A percentile compares a stretch with the other conserved stretches of the same genome.
Conservation (phyloP, 64 coral and sea anemone species). For the Pocillopora verrucosa region DNA sequence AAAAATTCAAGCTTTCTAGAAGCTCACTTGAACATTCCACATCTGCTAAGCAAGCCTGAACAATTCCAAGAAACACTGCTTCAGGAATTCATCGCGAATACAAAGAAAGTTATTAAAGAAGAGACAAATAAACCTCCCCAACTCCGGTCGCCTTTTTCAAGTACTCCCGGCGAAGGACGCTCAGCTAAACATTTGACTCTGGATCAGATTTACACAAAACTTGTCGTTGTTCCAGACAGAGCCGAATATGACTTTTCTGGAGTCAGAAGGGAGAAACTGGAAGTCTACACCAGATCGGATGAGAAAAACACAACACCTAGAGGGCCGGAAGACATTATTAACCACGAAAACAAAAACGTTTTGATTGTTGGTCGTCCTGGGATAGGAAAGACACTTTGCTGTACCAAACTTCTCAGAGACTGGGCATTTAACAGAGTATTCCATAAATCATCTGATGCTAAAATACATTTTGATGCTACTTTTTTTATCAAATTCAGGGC, state of each 20-base stretch:
- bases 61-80: too few relatives aligned
- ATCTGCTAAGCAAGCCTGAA: too few relatives aligned
- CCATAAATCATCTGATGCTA: neutral
- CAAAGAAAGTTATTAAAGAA: neutral
- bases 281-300: slow-evolving; percentile 9
- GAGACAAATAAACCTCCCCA: neutral
- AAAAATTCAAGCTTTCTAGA: neutral
- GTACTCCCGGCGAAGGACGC: neutral
- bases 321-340: neutral
- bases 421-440: neutral
- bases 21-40: neutral
- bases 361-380: slow-evolving; percentile 29
- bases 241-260: slow-evolving; percentile 15
- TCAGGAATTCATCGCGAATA: neutral
- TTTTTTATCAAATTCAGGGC: slow-evolving; percentile 41
- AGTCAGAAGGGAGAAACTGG: neutral
- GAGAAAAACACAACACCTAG: neutral
- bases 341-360: slow-evolving; percentile 10
- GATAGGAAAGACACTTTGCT: slow-evolving; percentile 38
- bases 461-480: slow-evolving; percentile 21
- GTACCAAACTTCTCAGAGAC: slow-evolving; percentile 35
- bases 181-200: neutral
- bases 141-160: neutral
- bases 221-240: slow-evolving; percentile 32
- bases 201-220: slow-evolving; percentile 49